A percentile compares a stretch with the other conserved stretches of the same genome.
Evolutionary conservation across 37 sponge, comb jelly and placozoan genomes (phyloP).

Genomic region (Diacarnus erythraeanus): DNA sequence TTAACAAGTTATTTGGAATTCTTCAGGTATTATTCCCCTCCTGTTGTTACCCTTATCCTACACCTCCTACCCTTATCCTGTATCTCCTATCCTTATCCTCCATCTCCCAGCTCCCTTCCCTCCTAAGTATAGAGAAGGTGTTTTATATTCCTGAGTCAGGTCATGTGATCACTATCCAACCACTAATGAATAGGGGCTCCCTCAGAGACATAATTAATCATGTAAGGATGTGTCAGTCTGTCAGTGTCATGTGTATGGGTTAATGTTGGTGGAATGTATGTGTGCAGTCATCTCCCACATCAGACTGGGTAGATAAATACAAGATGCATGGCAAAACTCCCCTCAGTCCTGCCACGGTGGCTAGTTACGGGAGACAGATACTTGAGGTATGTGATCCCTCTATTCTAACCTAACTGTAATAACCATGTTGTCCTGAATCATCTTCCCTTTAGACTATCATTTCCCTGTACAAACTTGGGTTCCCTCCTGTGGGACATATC

Average conservation of each 20-base stretch:
- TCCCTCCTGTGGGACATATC: slow-evolving; percentile 51
- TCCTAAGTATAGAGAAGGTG: slow-evolving; percentile 6
- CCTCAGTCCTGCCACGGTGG: slow-evolving; percentile 22
- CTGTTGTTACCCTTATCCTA: background rate
- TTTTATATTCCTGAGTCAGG: slow-evolving; percentile 36
- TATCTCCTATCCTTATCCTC: background rate
- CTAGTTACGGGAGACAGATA: slow-evolving; percentile 56
- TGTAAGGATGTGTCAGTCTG: background rate
- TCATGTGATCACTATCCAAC: slow-evolving; percentile 28
- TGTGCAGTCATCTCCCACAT: background rate
- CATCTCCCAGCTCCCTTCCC: background rate
- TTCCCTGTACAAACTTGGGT: slow-evolving; percentile 47
- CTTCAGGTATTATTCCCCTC: too few relatives aligned
- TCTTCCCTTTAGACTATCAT: slow-evolving; percentile 18
- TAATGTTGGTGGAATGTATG: too few relatives aligned
- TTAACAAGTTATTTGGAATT: background rate
- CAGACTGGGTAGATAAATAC: background rate
- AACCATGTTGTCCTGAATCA: background rate
- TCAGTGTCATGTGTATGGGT: background rate
- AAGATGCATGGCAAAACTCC: background rate
- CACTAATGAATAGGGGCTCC: slow-evolving; percentile 34
- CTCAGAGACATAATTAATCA: slow-evolving; percentile 70
- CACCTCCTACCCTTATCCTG: background rate
- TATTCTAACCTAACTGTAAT: too few relatives aligned
- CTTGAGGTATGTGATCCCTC: slow-evolving; percentile 30